These are phyloP conservation scores for Apocheima hispidaria DNA, from an alignment of 2,888 invertebrate genomes.

Conservation along the genomic window DNA sequence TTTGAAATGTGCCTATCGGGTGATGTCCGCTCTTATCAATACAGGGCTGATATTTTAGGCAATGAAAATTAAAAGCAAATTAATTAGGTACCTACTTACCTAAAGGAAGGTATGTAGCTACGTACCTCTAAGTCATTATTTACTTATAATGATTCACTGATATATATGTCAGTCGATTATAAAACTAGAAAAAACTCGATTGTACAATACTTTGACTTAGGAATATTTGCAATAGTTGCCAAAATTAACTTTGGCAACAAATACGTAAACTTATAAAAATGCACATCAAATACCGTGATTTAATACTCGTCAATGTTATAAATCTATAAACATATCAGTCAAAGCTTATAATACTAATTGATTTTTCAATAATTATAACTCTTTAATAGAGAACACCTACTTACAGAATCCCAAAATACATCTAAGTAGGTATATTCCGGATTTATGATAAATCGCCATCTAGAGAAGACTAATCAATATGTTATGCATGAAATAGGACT, in stretches of 20 bases:
- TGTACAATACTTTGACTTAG: constrained; percentile 5
- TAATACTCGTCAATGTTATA: constrained; percentile 45
- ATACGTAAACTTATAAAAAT: constrained; percentile 28
- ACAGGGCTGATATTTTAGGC: not conserved
- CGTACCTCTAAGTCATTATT: not conserved
- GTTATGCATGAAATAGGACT: not conserved
- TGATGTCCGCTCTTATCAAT: not conserved
- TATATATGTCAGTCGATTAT: constrained; percentile 34
- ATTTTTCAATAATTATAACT: constrained; percentile 35
- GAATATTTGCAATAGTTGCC: not conserved
- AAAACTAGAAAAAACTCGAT: constrained; percentile 18
- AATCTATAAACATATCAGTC: constrained; percentile 45
- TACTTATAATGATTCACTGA: constrained; percentile 8
- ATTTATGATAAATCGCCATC: constrained; percentile 31
- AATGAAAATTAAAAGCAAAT: not conserved
- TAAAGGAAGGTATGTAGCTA: not conserved
- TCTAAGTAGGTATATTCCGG: not conserved
- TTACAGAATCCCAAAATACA: constrained; percentile 20
- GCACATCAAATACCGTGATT: constrained; percentile 23
- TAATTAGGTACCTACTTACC: not conserved
- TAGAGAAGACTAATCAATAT: constrained; percentile 1
- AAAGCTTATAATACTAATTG: constrained; percentile 43
- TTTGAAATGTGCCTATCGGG: not conserved
- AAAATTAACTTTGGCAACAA: constrained; percentile 28
- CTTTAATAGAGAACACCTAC: constrained; percentile 33